Evolutionary conservation across 2,888 invertebrate genomes (phyloP).

Genomic region (Volucella inflata): DNA sequence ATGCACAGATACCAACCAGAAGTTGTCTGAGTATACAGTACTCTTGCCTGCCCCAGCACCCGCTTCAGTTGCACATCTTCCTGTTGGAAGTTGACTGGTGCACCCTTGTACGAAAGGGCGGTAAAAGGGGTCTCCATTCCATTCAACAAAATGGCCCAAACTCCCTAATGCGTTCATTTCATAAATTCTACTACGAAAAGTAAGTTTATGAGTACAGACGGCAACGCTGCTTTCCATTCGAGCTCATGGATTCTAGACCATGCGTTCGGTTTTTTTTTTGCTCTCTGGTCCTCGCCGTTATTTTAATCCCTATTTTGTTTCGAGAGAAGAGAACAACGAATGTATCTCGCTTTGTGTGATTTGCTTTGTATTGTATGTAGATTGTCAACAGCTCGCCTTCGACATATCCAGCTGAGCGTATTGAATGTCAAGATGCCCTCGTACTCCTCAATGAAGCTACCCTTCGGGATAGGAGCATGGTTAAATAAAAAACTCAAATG

Average conservation of each 20-base stretch:
- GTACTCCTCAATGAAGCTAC: conserved; percentile 4
- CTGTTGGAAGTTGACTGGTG: conserved; percentile 37
- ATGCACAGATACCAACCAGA: conserved; percentile 29
- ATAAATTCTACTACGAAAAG: too few relatives aligned
- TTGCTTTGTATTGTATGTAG: conserved; percentile 45
- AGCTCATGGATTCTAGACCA: too few relatives aligned
- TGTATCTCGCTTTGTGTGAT: background rate
- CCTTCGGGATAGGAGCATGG: background rate
- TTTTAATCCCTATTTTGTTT: conserved; percentile 51
- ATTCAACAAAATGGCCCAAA: conserved; percentile 21
- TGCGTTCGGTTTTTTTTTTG: too few relatives aligned
- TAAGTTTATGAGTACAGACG: too few relatives aligned
- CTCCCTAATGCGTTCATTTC: too few relatives aligned
- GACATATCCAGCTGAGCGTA: conserved; percentile 60
- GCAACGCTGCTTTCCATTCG: too few relatives aligned
- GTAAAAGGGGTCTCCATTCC: conserved; percentile 42
- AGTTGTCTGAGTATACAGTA: background rate
- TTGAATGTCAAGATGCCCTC: conserved; percentile 62
- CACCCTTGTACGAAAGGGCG: conserved; percentile 39
- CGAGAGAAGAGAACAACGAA: conserved; percentile 5
- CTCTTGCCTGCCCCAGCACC: too few relatives aligned
- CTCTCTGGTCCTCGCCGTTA: background rate
- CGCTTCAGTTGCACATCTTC: conserved; percentile 51
- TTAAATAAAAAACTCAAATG: conserved; percentile 60
- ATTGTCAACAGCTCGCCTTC: conserved; percentile 69